Evolutionary conservation across 1,140 invertebrate genomes (phyloP), one percentile per base, ranked within the genome.

Genomic region (Drosophila novamexicana): DNA sequence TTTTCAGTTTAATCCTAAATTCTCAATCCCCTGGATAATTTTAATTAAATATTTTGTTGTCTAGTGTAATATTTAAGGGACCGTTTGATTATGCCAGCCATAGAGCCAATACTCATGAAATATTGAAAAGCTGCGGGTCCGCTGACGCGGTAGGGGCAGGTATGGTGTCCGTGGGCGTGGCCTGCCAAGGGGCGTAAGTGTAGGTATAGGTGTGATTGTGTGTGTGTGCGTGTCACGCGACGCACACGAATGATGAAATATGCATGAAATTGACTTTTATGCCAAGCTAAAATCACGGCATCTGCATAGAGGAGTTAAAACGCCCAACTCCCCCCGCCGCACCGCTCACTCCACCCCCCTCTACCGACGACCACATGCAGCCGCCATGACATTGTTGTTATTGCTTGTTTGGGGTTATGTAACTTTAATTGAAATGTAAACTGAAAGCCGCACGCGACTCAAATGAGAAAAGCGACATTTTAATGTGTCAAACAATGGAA

Each of bases 181-280:
- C 29, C 16, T 1, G 34, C 9, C 37, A 53, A 18, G 36, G 32
- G 66, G 72, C 56, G 66, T 57, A 39, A 34, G 66, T 75, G 47
- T 49, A 37, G 7, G 29, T 29, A 4, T 29, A 29, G 9, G 32
- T 14, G 50, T 53, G 32, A 7, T n/a, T 36, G 47, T 34, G 16
- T 29, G 37, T 54, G 57, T 52, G 57, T 50, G 68, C 73, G 73
- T 76, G 73, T 64, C 73, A 75, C 73, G 68, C 73, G 54, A 39
- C 47, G 42, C 14, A 65, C 53, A 72, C 71, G 66, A 69, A 71
- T 88, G 74, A 80, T 88, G 83, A 88, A 88, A 88, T 88, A 88
- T 88, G 83, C 83, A 88, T 88, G 83, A 83, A 88, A 86, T 83
- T 88, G 84, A 88, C 83, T 86, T 86, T 88, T 88, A 74, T 88